Conservation (phyloP, 2,797 vertebrate species). For the Sebastes nivosus region DNA sequence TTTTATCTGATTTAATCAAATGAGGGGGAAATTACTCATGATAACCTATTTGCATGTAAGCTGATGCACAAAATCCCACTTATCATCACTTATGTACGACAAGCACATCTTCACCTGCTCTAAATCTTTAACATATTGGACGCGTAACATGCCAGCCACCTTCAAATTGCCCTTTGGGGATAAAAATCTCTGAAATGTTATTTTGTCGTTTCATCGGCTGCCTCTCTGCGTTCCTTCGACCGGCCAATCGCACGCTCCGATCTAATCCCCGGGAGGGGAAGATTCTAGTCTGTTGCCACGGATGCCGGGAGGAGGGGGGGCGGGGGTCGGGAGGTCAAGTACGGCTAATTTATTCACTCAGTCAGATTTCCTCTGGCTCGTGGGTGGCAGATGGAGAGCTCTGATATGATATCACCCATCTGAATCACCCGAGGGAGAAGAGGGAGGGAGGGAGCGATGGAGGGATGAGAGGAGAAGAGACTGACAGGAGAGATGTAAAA, state of each 20-base stretch:
- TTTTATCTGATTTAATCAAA: slow-evolving; percentile 31
- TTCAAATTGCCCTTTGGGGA: slow-evolving; percentile 75
- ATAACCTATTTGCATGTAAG: slow-evolving; percentile 38
- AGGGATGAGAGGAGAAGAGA: slow-evolving; percentile 64
- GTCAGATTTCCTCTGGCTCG: slow-evolving; percentile 85
- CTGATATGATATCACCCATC: slow-evolving; percentile 84
- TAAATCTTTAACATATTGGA: slow-evolving; percentile 53
- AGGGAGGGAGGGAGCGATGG: slow-evolving; percentile 18
- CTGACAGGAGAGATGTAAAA: slow-evolving; percentile 62
- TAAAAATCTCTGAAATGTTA: slow-evolving; percentile 73
- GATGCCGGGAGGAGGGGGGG: slow-evolving; percentile 51
- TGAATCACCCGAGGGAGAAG: slow-evolving; percentile 73
- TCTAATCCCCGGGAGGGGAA: slow-evolving; percentile 78
- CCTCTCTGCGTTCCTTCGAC: slow-evolving; percentile 44
- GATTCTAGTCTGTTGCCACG: slow-evolving; percentile 69
- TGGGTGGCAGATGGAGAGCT: slow-evolving; percentile 83
- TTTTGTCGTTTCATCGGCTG: slow-evolving; percentile 71
- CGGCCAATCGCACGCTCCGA: slow-evolving; percentile 64
- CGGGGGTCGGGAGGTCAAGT: slow-evolving; percentile 84
- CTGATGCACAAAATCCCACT: slow-evolving; percentile 25
- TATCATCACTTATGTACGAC: slow-evolving; percentile 12
- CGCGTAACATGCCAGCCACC: slow-evolving; percentile 58
- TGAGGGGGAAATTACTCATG: background rate
- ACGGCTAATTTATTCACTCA: slow-evolving; percentile 89
- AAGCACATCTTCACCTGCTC: slow-evolving; percentile 38